Base-by-base conservation (phyloP, 2,888 invertebrate species). In the Noctuana brunneofusca region DNA sequence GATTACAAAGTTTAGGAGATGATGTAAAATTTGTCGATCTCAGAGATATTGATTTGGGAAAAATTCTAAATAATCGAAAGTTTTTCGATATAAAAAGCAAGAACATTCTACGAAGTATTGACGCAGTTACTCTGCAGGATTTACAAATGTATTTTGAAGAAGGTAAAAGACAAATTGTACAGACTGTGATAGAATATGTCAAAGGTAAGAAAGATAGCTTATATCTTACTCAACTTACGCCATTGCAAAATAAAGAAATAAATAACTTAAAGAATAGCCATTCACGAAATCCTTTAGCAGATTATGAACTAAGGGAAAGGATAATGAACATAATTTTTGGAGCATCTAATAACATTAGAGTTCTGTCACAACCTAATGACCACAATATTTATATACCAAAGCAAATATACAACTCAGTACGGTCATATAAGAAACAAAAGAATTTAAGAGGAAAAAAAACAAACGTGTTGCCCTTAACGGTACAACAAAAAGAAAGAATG, bases 361-460 rank as follows among this genome's bases (percentile, higher is more conserved):
- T 78, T 9, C 12, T 72, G 1, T 65, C 75, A 1, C 79, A 78
- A 18, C 30, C 38, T 0, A 65, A 74, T 30, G 75, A 71, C 54
- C 70, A 75, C 32, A 72, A 77, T 24, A 66, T 77, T 27, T 79
- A 76, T 14, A 49, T 80, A 4, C 79, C 81, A 3, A 46, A 56
- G 3, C n/a, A 50, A 14, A 12, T 48, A 11, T 27, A 30, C 5
- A 30, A 62, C n/a, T 32, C 38, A n/a, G 16, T 64, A 11, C 24
- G 4, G 14, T 35, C 3, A 8, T 55, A 14, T 20, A 52, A 11
- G 58, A 52, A 24, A 66, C 57, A 52, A 20, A 68, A 24, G 20
- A 27, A 5, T 5, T 16, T 64, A 5, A 66, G 66, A 65, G 14
- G 56, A 35, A 53, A 63, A 5, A 76, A 70, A 22, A 64, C 67